These are phyloP conservation scores for Patella ulyssiponensis DNA, from an alignment of 2,888 invertebrate species.

Conservation along the genomic window DNA sequence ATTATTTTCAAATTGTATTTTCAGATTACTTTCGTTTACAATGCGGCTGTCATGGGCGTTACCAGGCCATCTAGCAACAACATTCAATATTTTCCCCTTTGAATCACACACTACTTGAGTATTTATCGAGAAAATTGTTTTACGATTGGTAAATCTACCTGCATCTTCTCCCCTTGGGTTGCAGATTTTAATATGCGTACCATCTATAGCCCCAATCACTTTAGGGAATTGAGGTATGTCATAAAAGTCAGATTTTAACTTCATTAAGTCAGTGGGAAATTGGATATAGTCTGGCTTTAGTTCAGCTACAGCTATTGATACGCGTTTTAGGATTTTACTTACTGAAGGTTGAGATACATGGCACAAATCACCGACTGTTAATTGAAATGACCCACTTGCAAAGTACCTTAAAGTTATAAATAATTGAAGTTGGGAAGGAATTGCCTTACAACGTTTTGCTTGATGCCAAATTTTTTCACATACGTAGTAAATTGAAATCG, in stretches of 20 bases:
- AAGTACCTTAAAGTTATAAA: neutral
- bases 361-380: neutral
- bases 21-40: neutral
- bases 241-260: neutral
- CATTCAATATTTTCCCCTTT: slow-evolving; percentile 1
- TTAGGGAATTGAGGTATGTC: neutral
- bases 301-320: neutral
- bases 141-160: neutral
- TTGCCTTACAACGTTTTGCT: neutral
- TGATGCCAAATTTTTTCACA: neutral
- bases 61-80: slow-evolving; percentile 8
- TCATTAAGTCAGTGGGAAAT: neutral
- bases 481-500: neutral
- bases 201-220: slow-evolving; percentile 6
- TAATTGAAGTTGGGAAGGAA: neutral
- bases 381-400: neutral
- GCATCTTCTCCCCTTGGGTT: neutral
- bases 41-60: neutral
- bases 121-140: neutral
- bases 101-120: slow-evolving; percentile 6
- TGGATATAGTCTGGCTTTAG: neutral
- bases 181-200: neutral
- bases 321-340: neutral
- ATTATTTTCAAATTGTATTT: neutral
- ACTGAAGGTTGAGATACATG: neutral